Percentiles rank a stretch among this genome's conserved stretches.
Conservation (phyloP, 2,888 invertebrate genomes). For the Apodemia mormo region DNA sequence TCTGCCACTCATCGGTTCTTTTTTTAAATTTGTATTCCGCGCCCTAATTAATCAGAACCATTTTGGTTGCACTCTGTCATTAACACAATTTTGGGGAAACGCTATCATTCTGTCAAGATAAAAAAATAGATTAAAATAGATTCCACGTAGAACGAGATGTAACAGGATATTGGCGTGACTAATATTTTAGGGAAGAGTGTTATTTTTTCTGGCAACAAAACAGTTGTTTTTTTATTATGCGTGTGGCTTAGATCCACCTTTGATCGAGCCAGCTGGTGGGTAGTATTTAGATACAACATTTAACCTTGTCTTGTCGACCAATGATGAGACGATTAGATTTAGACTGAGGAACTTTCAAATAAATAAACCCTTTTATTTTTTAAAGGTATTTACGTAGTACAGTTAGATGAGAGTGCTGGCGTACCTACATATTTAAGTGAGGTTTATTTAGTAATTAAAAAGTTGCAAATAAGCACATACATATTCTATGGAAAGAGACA, state of each 20-base stretch:
- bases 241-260: constrained; percentile 4
- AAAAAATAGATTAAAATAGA: constrained; percentile 14
- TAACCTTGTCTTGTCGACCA: not conserved
- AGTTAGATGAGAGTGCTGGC: too few species aligned
- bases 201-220: constrained; percentile 6
- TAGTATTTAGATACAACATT: not conserved
- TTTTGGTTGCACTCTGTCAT: constrained; percentile 67
- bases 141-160: constrained; percentile 15
- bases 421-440: not conserved
- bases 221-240: not conserved
- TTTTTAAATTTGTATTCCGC: constrained; percentile 23
- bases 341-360: not conserved
- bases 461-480: too few species aligned
- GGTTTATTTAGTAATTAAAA: too few species aligned
- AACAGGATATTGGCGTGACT: constrained; percentile 19
- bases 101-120: constrained; percentile 67
- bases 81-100: constrained; percentile 67
- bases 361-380: not conserved
- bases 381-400: not conserved
- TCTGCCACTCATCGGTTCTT: constrained; percentile 23
- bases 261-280: not conserved
- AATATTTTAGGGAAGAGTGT: constrained; percentile 16
- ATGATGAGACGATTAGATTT: not conserved
- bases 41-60: constrained; percentile 54
- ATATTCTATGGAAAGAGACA: too few species aligned